A percentile compares a stretch with the other conserved stretches of the same genome.
These are phyloP conservation scores for Heterodera filipjevi DNA, from an alignment of 2,888 invertebrate species.

Conservation along the genomic window DNA sequence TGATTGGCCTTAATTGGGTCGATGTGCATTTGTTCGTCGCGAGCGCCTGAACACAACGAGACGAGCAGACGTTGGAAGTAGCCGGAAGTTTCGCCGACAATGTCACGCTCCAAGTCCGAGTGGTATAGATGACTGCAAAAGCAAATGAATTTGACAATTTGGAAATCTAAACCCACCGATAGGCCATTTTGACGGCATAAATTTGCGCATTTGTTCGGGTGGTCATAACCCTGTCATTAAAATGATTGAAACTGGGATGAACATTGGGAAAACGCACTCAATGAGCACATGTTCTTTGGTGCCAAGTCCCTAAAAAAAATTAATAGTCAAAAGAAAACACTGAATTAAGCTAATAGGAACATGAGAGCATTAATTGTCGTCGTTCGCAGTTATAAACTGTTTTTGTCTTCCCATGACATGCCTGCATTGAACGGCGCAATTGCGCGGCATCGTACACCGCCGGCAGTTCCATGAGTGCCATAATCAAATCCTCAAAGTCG, in stretches of 20 bases:
- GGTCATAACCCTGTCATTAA: conserved; percentile 73
- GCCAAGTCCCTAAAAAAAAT: conserved; percentile 73
- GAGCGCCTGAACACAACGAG: conserved; percentile 69
- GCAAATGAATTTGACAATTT: neutral
- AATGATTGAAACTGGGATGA: neutral
- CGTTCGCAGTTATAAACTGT: too few relatives aligned
- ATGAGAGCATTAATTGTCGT: neutral
- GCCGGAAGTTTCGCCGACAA: conserved; percentile 83
- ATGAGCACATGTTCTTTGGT: conserved; percentile 83
- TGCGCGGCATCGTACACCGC: conserved; percentile 68
- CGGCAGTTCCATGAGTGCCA: conserved; percentile 64
- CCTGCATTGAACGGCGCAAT: conserved; percentile 48
- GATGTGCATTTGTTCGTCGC: conserved; percentile 78
- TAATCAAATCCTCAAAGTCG: conserved; percentile 58
- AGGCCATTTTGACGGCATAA: conserved; percentile 66
- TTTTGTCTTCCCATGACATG: conserved; percentile 61
- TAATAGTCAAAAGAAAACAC: neutral
- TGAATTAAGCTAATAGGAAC: neutral
- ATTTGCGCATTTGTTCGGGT: conserved; percentile 79
- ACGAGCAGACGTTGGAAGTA: conserved; percentile 86
- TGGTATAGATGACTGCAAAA: conserved; percentile 44
- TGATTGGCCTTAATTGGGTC: conserved; percentile 77
- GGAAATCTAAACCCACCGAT: conserved; percentile 41
- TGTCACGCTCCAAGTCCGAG: conserved; percentile 61
- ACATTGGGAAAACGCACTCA: conserved; percentile 69